Conservation (phyloP, 2,797 vertebrate species). For the Poecilia wingei region DNA sequence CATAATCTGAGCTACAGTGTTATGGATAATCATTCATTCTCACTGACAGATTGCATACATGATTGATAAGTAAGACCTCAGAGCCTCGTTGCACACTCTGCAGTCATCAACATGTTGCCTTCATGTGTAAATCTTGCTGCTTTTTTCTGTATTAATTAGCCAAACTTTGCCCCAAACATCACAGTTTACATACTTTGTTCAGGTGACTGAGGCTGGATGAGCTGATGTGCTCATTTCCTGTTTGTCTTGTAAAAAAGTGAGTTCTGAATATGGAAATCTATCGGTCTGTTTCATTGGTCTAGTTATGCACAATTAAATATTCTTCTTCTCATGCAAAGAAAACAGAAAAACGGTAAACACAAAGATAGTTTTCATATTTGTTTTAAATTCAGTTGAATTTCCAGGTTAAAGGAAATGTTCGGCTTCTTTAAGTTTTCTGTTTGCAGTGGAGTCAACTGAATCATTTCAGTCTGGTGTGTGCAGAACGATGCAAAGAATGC, state of each 20-base stretch:
- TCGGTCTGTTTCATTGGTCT: not conserved
- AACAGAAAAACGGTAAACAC: not conserved
- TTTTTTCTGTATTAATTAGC: not conserved
- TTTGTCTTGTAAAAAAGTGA: not conserved
- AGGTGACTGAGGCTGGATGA: not conserved
- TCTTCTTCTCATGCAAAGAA: not conserved
- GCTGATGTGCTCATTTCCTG: not conserved
- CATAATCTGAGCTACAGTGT: too few species aligned
- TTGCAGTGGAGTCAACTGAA: not conserved
- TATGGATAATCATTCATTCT: not conserved
- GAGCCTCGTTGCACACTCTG: too few species aligned
- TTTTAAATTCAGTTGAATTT: not conserved
- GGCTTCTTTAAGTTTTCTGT: not conserved
- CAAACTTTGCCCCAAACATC: not conserved
- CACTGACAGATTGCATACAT: not conserved
- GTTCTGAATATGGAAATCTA: not conserved
- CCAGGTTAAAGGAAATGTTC: not conserved
- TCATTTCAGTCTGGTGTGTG: not conserved
- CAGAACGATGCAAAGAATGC: not conserved
- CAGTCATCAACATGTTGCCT: too few species aligned
- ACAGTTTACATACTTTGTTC: not conserved
- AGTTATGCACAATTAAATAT: not conserved
- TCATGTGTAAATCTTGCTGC: not conserved
- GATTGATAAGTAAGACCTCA: too few species aligned
- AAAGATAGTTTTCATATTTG: not conserved